Evolutionary conservation across 2,797 vertebrate species (phyloP), one percentile per base, ranked within the genome.

Genomic region (Eremophila alpestris): DNA sequence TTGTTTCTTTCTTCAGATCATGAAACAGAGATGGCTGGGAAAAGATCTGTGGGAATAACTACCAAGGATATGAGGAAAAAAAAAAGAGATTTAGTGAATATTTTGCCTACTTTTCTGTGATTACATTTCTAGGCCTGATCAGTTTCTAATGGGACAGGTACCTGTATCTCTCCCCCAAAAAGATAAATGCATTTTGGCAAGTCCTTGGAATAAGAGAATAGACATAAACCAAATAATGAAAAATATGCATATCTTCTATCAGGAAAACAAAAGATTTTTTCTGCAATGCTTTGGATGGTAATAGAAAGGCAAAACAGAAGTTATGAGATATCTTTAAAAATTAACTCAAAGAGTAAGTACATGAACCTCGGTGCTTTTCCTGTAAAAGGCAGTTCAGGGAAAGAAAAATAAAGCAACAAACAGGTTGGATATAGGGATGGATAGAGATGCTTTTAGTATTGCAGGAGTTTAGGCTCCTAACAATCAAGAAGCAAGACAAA

Each of bases 101-200:
- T 59, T 84, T 62, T 84, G 40, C 54, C 45, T 59, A 20, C 10
- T 29, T n/a, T 77, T 65, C 60, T 56, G 26, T 56, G 12, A 80
- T 30, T 60, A 41, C 8, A 34, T 40, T 92, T 84, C 58, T 54
- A 79, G 20, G 26, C 14, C 55, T 64, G 21, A 56, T 10, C 13
- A 52, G 17, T 7, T 52, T 70, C 45, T 32, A 76, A 43, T 9
- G 4, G 12, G 15, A 15, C 17, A 68, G 17, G 22, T 48, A 60
- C 9, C n/a, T 32, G 6, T 36, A 73, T 23, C 34, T 14, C 7
- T 64, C 10, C 9, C 0, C 5, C 0, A 5, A 60, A 71, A 43
- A 68, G 10, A 52, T 11, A 69, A 48, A 60, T 27, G 9, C 7
- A 3, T 60, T 91, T 69, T 80, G 32, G 13, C 10, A 83, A 89